Conservation (phyloP, 2,113 vertebrate genomes). For the Kryptolebias marmoratus region DNA sequence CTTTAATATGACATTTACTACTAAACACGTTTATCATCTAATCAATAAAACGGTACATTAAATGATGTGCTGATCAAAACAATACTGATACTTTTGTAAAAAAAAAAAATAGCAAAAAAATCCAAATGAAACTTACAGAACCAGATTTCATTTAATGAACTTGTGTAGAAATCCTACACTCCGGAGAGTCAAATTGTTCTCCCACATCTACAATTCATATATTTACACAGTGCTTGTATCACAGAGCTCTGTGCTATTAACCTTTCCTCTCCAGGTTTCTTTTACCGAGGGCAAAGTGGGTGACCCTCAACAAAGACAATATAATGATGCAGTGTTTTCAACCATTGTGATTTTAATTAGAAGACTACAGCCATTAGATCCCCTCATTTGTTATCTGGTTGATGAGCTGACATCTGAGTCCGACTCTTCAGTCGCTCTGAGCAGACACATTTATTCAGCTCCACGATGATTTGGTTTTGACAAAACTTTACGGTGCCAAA, state of each 20-base stretch:
- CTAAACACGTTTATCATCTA: no score
- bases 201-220: slow-evolving; percentile 41
- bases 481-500: neutral
- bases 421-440: slow-evolving; percentile 58
- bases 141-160: neutral
- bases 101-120: neutral
- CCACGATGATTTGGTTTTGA: neutral
- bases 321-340: slow-evolving; percentile 36
- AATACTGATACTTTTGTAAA: neutral
- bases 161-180: neutral
- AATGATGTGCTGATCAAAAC: no score
- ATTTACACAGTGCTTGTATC: slow-evolving; percentile 57
- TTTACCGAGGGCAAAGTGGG: slow-evolving; percentile 57
- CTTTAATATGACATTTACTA: no score
- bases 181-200: neutral
- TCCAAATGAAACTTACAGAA: neutral
- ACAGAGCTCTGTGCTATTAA: slow-evolving; percentile 53
- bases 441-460: slow-evolving; percentile 40
- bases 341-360: slow-evolving; percentile 73
- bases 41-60: no score
- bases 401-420: slow-evolving; percentile 56
- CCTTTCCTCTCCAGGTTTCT: slow-evolving; percentile 50
- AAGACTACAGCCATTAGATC: slow-evolving; percentile 70
- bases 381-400: slow-evolving; percentile 63
- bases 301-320: slow-evolving; percentile 46